Evolutionary conservation across 2,888 invertebrate genomes (phyloP).

Genomic region (Neoitamus cyanurus): DNA sequence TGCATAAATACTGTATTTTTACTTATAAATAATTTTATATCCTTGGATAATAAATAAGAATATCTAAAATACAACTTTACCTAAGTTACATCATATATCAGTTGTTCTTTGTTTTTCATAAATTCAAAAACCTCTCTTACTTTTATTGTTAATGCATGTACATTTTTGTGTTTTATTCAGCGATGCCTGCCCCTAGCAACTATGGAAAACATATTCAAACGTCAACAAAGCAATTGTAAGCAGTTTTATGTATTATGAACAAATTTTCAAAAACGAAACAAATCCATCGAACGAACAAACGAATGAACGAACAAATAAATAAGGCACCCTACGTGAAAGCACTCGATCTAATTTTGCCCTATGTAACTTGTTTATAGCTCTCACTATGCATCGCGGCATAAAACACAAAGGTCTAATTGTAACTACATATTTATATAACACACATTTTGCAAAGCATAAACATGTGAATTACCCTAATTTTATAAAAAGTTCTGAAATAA

Average conservation of each 20-base stretch:
- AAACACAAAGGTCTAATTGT: constrained; percentile 26
- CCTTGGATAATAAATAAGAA: constrained; percentile 74
- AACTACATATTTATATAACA: constrained; percentile 8
- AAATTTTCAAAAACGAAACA: background rate
- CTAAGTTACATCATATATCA: constrained; percentile 53
- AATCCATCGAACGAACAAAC: background rate
- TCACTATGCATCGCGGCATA: constrained; percentile 10
- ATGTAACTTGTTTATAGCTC: constrained; percentile 6
- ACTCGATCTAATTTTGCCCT: background rate
- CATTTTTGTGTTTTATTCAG: background rate
- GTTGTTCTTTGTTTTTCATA: constrained; percentile 47
- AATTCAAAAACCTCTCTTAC: constrained; percentile 40
- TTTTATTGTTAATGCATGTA: constrained; percentile 43
- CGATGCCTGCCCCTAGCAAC: background rate
- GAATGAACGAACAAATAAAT: constrained; percentile 15
- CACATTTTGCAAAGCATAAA: constrained; percentile 9
- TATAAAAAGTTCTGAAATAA: constrained; percentile 23
- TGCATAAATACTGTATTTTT: constrained; percentile 44
- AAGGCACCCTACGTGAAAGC: constrained; percentile 26
- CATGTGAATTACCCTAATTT: background rate
- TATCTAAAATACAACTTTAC: constrained; percentile 74
- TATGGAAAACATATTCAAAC: background rate
- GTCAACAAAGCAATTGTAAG: background rate
- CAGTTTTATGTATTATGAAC: background rate
- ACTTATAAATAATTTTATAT: constrained; percentile 55